These are phyloP conservation scores for Oryzaephilus surinamensis DNA, from an alignment of 1,140 invertebrate genomes.

Conservation along the genomic window DNA sequence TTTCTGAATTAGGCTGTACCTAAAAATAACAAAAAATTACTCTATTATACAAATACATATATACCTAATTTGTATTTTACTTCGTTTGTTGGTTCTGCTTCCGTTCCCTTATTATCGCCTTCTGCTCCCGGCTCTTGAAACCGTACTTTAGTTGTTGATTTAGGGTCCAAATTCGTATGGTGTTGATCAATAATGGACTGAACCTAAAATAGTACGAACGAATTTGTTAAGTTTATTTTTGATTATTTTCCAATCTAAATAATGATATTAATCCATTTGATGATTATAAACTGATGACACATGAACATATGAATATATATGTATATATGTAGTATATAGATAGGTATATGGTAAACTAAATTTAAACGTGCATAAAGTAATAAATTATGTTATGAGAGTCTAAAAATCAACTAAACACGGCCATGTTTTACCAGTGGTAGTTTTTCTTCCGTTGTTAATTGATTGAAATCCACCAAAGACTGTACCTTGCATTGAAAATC, in stretches of 20 bases:
- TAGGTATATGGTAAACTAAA: constrained; percentile 16
- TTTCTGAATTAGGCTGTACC: constrained; percentile 17
- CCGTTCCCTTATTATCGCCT: constrained; percentile 28
- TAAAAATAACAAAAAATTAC: too few relatives aligned
- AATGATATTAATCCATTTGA: too few relatives aligned
- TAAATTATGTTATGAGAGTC: constrained; percentile 13
- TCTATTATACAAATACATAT: background rate
- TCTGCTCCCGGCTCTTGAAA: constrained; percentile 63
- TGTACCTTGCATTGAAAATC: constrained; percentile 51
- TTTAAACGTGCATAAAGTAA: constrained; percentile 25
- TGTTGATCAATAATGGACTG: constrained; percentile 88
- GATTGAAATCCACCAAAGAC: constrained; percentile 78
- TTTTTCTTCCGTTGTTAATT: constrained; percentile 73
- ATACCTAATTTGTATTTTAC: constrained; percentile 13
- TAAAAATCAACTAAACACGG: constrained; percentile 23
- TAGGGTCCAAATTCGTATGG: constrained; percentile 58
- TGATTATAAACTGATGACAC: too few relatives aligned
- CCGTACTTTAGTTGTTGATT: constrained; percentile 72
- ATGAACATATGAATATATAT: too few relatives aligned
- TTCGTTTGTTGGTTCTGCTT: constrained; percentile 32
- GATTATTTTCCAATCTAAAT: too few relatives aligned
- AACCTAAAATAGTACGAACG: constrained; percentile 58
- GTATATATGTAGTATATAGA: too few relatives aligned
- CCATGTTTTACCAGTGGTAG: constrained; percentile 66
- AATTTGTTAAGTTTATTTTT: too few relatives aligned